phyloP scores from a whole-genome alignment of 2,797 vertebrate species.

The Picus viridis region DNA sequence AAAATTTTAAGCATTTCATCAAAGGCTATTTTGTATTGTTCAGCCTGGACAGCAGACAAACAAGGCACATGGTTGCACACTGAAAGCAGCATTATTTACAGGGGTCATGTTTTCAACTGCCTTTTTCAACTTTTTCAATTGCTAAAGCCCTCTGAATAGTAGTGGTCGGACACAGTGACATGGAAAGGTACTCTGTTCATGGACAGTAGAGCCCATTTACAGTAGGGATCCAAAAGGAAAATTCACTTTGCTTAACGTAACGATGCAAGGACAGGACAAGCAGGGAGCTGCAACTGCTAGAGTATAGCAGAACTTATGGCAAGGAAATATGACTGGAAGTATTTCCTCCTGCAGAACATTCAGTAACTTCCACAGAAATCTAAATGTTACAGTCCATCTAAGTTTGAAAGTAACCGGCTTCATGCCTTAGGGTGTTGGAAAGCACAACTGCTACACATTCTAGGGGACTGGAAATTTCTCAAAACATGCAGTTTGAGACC shows the following conservation, averaged over 20 bases:
- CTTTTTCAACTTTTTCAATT: not conserved
- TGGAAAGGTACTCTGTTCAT: not conserved
- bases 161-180: not conserved
- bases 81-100: not conserved
- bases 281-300: not conserved
- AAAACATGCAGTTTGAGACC: not conserved
- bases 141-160: not conserved
- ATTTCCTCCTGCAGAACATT: not conserved
- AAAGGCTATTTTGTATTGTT: not conserved
- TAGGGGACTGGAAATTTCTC: not conserved
- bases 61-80: not conserved
- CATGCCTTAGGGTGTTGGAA: not conserved
- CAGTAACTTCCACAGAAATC: not conserved
- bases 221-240: conserved; percentile 18
- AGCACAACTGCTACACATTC: not conserved
- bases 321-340: conserved; percentile 10
- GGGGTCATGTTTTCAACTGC: not conserved
- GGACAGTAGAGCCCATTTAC: not conserved
- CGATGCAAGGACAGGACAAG: not conserved
- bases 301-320: not conserved
- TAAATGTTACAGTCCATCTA: not conserved
- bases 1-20: not conserved
- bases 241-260: not conserved
- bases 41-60: not conserved
- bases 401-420: not conserved